phyloP scores from a whole-genome alignment of 2,888 invertebrate species.

The Sphaerophoria rueppellii region DNA sequence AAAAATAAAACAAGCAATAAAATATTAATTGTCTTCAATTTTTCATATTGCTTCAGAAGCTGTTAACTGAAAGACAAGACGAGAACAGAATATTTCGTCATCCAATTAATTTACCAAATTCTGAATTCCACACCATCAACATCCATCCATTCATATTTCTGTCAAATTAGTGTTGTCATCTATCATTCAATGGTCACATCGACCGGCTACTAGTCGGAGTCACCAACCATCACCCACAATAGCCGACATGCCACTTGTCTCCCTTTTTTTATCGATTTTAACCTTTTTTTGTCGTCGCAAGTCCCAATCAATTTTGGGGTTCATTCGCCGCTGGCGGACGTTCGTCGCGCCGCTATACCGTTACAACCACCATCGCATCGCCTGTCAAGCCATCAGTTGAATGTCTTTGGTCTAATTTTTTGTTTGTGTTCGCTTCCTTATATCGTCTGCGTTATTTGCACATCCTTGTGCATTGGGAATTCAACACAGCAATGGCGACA shows the following conservation, averaged over 20 bases:
- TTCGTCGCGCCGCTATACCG: background rate
- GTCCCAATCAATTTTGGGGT: slow-evolving; percentile 57
- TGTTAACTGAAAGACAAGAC: background rate
- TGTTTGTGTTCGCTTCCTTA: background rate
- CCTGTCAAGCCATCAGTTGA: background rate
- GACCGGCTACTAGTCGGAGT: background rate
- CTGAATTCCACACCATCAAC: slow-evolving; percentile 19
- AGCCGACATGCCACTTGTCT: background rate
- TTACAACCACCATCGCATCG: background rate
- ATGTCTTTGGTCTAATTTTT: slow-evolving; percentile 31
- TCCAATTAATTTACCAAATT: slow-evolving; percentile 52
- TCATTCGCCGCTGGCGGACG: slow-evolving; percentile 9
- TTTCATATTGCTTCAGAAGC: background rate
- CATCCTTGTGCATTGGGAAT: slow-evolving; percentile 16
- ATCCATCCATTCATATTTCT: slow-evolving; percentile 16
- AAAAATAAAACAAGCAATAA: background rate
- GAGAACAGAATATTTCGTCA: slow-evolving; percentile 2
- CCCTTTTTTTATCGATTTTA: slow-evolving; percentile 50
- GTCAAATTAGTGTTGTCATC: slow-evolving; percentile 15
- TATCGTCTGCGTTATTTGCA: slow-evolving; percentile 26
- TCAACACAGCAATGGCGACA: background rate
- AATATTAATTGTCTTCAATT: background rate
- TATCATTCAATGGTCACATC: slow-evolving; percentile 32
- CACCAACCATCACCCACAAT: slow-evolving; percentile 17
- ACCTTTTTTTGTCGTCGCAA: slow-evolving; percentile 51